Conservation (phyloP, 2,797 vertebrate genomes). For the Myotis vivesi region DNA sequence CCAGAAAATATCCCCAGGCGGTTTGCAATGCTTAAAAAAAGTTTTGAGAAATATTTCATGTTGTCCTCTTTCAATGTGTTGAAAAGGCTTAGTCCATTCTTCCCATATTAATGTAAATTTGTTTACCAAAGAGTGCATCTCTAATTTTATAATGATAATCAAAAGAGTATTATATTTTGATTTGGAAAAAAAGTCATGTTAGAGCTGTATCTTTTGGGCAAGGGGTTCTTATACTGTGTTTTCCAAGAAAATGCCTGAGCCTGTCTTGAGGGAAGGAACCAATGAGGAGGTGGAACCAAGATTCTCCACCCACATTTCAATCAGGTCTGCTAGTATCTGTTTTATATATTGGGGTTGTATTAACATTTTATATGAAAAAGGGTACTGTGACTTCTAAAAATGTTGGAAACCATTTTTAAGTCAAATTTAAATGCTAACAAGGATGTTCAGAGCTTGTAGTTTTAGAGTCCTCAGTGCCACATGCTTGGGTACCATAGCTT, state of each 20-base stretch:
- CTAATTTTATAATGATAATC: conserved; percentile 11
- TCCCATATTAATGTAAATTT: not conserved
- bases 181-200: not conserved
- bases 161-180: not conserved
- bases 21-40: not conserved
- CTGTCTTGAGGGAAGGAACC: not conserved
- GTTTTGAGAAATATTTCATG: not conserved
- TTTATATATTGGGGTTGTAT: not conserved
- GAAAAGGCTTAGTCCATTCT: not conserved
- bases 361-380: conserved; percentile 22
- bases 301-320: not conserved
- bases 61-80: not conserved
- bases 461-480: not conserved
- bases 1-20: not conserved
- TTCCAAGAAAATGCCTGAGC: not conserved
- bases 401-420: not conserved
- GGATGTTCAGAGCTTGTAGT: not conserved
- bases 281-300: not conserved
- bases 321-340: not conserved
- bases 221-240: not conserved
- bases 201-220: not conserved
- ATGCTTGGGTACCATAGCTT: not conserved
- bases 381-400: not conserved
- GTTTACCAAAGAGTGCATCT: not conserved
- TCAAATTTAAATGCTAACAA: conserved; percentile 21